Conservation (phyloP, 2,113 vertebrate genomes). For the Laticauda laticaudata region DNA sequence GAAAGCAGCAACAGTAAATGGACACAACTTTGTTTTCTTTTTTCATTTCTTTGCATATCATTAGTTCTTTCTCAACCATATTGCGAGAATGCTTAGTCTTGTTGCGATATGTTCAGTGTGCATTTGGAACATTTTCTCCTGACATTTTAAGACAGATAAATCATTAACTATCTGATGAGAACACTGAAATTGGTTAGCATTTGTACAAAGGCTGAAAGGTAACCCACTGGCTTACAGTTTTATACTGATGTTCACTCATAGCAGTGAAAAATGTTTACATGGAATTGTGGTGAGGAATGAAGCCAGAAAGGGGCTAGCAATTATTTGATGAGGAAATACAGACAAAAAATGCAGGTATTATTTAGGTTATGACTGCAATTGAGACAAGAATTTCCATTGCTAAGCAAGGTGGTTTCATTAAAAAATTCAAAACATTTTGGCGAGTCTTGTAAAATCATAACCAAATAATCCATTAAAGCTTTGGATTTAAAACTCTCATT, state of each 20-base stretch:
- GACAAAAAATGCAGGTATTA: background rate
- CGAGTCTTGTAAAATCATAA: background rate
- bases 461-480: background rate
- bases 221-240: conserved; percentile 30
- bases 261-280: conserved; percentile 32
- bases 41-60: background rate
- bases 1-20: background rate
- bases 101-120: background rate
- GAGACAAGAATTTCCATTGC: background rate
- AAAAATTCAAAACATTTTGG: background rate
- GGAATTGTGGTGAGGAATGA: conserved; percentile 35
- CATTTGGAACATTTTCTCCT: background rate
- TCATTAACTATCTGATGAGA: background rate
- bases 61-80: background rate
- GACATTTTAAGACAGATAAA: background rate
- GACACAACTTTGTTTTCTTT: background rate
- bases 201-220: conserved; percentile 28
- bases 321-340: background rate
- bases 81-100: background rate
- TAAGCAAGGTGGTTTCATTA: background rate
- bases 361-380: background rate
- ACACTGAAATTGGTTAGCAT: conserved; percentile 26
- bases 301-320: conserved; percentile 11
- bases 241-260: background rate
- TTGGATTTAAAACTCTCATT: background rate